Evolutionary conservation across 2,113 vertebrate genomes (phyloP), one percentile per base, ranked within the genome.

Genomic region (Urocynchramus pylzowi): DNA sequence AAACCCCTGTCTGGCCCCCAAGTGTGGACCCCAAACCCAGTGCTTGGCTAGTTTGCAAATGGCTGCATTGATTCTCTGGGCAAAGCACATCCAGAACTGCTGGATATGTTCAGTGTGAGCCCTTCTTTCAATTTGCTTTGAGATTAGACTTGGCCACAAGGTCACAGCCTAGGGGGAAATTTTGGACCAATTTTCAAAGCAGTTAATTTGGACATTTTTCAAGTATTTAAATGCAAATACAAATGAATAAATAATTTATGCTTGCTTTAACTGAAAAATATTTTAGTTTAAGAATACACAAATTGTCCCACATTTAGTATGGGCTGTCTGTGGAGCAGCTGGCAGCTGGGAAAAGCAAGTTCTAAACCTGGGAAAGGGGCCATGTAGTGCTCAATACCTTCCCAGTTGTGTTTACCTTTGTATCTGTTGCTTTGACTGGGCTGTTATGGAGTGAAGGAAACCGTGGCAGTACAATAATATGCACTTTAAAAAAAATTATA

Each of bases 231-330:
- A 89, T 92, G 90, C 84, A 73, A 64, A 92, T 93, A 94, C 56
- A 86, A 96, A 96, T 86, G 88, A 96, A 90, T 92, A 97, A 96
- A 97, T 97, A 96, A 96, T 90, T 91, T 96, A 85, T 91, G 87
- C 69, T 94, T 82, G 84, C 81, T 95, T 82, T 89, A 87, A 83
- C 87, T 30, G 33, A 93, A 96, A 96, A 96, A 85, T 96, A 87
- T 96, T 95, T 94, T 76, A 7, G 50, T 90, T 87, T 77, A 87
- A 85, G 85, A 90, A 37, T 77, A 86, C 50, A 91, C 45, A 77
- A 37, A 24, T 80, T 86, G 87, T 95, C 71, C 47, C 75, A 77
- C 90, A 74, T 77, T 90, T 83, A 70, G 90, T 5, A 28, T 4
- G 52, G 54, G 74, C 41, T 93, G 84, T 95, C 93, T 70, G 1